Conservation (phyloP, 2,888 invertebrate species). For the Drosophila melanosoma region DNA sequence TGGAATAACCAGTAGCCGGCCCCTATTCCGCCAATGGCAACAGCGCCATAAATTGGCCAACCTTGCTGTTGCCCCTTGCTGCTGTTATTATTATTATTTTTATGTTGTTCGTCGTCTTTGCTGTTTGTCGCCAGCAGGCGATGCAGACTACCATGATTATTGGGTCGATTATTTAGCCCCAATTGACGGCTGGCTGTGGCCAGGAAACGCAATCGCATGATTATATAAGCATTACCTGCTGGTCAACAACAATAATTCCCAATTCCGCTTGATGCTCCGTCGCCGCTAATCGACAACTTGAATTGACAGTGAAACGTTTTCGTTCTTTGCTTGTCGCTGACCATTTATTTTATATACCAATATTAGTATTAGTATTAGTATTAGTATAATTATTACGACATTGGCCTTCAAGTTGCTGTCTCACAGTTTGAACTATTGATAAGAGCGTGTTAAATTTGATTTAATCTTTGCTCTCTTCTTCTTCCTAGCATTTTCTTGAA, state of each 20-base stretch:
- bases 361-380: background rate
- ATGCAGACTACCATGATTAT: slow-evolving; percentile 4
- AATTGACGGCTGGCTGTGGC: slow-evolving; percentile 28
- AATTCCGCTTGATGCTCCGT: slow-evolving; percentile 21
- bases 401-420: slow-evolving; percentile 23
- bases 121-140: slow-evolving; percentile 27
- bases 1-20: slow-evolving; percentile 62
- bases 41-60: slow-evolving; percentile 19
- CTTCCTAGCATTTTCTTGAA: background rate
- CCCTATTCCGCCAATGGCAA: slow-evolving; percentile 60
- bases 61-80: background rate
- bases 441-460: slow-evolving; percentile 25
- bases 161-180: background rate
- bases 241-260: background rate
- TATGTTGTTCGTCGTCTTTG: slow-evolving; percentile 3
- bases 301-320: slow-evolving; percentile 12
- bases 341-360: slow-evolving; percentile 10
- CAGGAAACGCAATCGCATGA: slow-evolving; percentile 42
- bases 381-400: slow-evolving; percentile 1
- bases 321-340: background rate
- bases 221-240: slow-evolving; percentile 32
- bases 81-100: background rate
- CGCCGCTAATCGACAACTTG: slow-evolving; percentile 3
- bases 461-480: slow-evolving; percentile 12
- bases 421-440: slow-evolving; percentile 43